These are phyloP conservation scores for Melanerpes aurifrons DNA, from an alignment of 2,113 vertebrate genomes.

Conservation along the genomic window DNA sequence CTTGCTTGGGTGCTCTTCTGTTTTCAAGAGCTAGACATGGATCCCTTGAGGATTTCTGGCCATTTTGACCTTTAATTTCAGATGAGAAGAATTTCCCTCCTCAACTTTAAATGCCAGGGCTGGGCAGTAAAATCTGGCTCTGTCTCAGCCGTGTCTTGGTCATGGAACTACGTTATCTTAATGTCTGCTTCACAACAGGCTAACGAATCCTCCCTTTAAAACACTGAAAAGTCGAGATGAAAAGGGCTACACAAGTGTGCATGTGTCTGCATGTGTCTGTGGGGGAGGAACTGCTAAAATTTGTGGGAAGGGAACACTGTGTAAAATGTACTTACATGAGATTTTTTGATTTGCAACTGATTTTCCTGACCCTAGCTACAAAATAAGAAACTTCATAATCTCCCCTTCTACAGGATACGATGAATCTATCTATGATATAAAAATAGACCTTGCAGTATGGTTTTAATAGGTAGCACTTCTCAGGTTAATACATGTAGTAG, in stretches of 20 bases:
- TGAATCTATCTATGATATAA: background rate
- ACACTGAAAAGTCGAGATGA: background rate
- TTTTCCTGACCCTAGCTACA: background rate
- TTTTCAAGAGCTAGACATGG: background rate
- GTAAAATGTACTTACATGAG: background rate
- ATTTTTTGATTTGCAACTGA: background rate
- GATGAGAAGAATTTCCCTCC: background rate
- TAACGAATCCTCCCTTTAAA: background rate
- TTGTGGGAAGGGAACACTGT: background rate
- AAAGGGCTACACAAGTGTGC: background rate
- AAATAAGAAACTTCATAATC: background rate
- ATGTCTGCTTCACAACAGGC: background rate
- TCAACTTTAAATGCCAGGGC: background rate
- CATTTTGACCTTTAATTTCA: background rate
- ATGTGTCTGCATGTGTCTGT: rapidly evolving
- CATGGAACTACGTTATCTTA: background rate
- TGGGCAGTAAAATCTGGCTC: background rate
- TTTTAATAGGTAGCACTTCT: background rate
- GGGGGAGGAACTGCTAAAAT: background rate
- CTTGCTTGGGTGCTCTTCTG: background rate
- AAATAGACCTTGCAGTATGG: background rate
- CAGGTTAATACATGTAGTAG: background rate
- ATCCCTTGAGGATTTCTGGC: background rate
- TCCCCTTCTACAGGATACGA: background rate
- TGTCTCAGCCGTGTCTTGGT: background rate